phyloP scores from a whole-genome alignment of 2,113 vertebrate species.

The Crotophaga sulcirostris region DNA sequence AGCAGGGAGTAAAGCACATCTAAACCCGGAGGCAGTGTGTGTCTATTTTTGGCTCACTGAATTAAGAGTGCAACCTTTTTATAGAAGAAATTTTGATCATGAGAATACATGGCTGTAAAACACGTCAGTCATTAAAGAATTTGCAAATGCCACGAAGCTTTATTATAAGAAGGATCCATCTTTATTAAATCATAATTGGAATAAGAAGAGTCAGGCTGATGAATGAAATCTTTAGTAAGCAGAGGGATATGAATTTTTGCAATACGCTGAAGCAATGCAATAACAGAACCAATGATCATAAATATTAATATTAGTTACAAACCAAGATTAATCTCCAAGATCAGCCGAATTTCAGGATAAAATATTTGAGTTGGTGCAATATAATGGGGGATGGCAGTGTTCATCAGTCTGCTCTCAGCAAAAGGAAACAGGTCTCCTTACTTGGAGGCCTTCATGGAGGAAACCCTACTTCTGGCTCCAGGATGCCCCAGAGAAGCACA shows the following conservation, averaged over 20 bases:
- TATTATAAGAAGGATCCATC: background rate
- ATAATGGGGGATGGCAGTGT: background rate
- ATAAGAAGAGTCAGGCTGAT: background rate
- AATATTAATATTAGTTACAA: background rate
- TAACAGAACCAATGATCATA: background rate
- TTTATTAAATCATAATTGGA: constrained; percentile 1
- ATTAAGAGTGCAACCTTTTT: background rate
- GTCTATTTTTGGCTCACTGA: background rate
- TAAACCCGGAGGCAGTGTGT: background rate
- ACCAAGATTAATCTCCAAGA: background rate
- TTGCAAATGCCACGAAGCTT: background rate
- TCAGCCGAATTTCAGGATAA: background rate
- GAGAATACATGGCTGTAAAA: background rate
- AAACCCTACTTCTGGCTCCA: background rate
- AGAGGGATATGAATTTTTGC: background rate
- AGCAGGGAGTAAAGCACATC: background rate
- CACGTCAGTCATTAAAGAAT: background rate
- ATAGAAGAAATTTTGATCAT: background rate
- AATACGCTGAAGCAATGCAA: background rate
- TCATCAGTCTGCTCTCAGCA: background rate
- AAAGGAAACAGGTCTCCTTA: background rate
- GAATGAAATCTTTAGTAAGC: background rate
- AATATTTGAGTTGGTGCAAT: background rate
- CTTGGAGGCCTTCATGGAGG: background rate
- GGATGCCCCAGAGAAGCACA: background rate